Evolutionary conservation across 2,797 vertebrate species (phyloP).

Genomic region (Silurus aristotelis): DNA sequence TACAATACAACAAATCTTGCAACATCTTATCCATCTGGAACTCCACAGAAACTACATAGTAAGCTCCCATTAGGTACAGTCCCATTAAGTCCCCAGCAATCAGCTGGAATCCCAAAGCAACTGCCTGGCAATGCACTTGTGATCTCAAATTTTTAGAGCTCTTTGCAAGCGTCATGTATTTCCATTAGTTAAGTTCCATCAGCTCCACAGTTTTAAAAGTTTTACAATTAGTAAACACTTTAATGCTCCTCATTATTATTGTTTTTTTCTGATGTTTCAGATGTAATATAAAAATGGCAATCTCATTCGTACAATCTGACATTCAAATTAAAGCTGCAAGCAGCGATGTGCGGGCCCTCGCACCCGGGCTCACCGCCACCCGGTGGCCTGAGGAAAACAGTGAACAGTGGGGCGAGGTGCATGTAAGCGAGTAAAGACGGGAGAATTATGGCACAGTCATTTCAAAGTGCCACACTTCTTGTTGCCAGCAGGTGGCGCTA

Average conservation of each 20-base stretch:
- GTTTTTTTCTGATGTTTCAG: neutral
- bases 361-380: no score
- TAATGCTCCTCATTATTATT: no score
- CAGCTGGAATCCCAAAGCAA: neutral
- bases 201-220: neutral
- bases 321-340: no score
- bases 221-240: neutral
- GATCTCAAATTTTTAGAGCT: neutral
- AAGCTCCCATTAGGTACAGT: no score
- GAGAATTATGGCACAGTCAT: no score
- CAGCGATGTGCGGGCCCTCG: no score
- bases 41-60: neutral
- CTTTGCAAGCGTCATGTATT: neutral
- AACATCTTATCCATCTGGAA: neutral
- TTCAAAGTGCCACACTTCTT: no score
- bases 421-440: no score
- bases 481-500: no score
- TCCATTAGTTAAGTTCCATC: neutral
- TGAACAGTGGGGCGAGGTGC: no score
- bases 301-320: neutral
- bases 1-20: neutral
- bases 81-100: neutral
- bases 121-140: neutral
- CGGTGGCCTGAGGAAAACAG: no score
- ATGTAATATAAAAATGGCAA: neutral